These are phyloP conservation scores for Colossoma macropomum DNA, from an alignment of 2,113 vertebrate genomes.

Conservation along the genomic window DNA sequence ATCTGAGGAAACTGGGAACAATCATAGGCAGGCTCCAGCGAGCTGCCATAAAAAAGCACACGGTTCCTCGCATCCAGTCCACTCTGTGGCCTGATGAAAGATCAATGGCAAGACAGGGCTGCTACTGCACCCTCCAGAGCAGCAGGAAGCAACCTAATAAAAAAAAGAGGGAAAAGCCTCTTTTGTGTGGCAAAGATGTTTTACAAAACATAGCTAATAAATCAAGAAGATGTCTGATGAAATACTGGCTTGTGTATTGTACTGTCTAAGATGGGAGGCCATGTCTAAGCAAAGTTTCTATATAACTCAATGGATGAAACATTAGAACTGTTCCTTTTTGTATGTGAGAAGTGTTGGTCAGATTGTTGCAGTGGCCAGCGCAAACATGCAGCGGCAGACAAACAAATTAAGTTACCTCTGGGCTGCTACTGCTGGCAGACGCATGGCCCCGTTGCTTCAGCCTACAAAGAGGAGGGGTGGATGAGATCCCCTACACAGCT, in stretches of 20 bases:
- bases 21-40: slow-evolving; percentile 76
- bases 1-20: slow-evolving; percentile 80
- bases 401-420: slow-evolving; percentile 75
- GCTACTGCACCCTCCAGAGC: slow-evolving; percentile 67
- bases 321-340: background rate
- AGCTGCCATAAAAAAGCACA: slow-evolving; percentile 72
- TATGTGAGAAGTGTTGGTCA: background rate
- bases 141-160: slow-evolving; percentile 69
- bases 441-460: slow-evolving; percentile 51
- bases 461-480: slow-evolving; percentile 61
- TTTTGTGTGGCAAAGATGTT: slow-evolving; percentile 47
- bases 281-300: background rate
- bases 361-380: background rate
- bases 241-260: background rate
- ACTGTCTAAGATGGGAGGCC: background rate
- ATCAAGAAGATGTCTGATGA: background rate
- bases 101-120: slow-evolving; percentile 72
- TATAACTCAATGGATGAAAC: background rate
- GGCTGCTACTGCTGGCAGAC: slow-evolving; percentile 69
- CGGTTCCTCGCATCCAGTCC: slow-evolving; percentile 66
- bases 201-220: background rate
- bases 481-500: slow-evolving; percentile 51
- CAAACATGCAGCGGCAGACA: slow-evolving; percentile 51
- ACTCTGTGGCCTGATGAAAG: slow-evolving; percentile 74
- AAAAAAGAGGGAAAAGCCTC: slow-evolving; percentile 61